phyloP scores from a whole-genome alignment of 2,113 vertebrate genomes.

The Saiga tatarica region DNA sequence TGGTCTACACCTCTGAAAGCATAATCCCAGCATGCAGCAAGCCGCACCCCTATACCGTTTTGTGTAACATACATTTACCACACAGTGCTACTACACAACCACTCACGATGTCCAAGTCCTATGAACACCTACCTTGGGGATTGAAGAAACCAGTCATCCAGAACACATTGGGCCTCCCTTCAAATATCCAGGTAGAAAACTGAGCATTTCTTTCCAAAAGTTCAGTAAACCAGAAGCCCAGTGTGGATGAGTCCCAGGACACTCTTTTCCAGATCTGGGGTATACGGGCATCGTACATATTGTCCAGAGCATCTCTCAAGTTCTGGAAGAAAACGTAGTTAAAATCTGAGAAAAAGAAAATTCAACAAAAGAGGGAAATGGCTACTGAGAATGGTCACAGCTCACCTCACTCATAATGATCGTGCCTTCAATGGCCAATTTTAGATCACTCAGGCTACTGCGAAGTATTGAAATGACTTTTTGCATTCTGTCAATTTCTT shows the following conservation, averaged over 20 bases:
- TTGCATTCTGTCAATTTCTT: slow-evolving; percentile 88
- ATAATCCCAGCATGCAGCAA: accelerated
- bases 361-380: background rate
- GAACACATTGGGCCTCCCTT: slow-evolving; percentile 83
- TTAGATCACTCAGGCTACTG: slow-evolving; percentile 80
- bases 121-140: slow-evolving; percentile 81
- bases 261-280: slow-evolving; percentile 84
- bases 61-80: background rate
- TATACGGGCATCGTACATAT: slow-evolving; percentile 85
- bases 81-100: background rate
- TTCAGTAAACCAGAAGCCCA: slow-evolving; percentile 89
- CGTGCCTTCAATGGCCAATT: slow-evolving; percentile 85
- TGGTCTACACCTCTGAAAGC: background rate
- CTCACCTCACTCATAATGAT: slow-evolving; percentile 88
- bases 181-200: slow-evolving; percentile 83
- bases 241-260: slow-evolving; percentile 86
- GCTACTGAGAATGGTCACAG: background rate
- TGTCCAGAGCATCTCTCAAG: slow-evolving; percentile 84
- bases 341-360: background rate
- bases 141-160: slow-evolving; percentile 89
- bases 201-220: slow-evolving; percentile 85
- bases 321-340: slow-evolving; percentile 73
- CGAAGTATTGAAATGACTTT: slow-evolving; percentile 81
- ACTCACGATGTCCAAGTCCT: background rate
- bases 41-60: accelerated